Evolutionary conservation across 2,113 vertebrate species (phyloP), one percentile per base, ranked within the genome.

Genomic region (Castor canadensis): DNA sequence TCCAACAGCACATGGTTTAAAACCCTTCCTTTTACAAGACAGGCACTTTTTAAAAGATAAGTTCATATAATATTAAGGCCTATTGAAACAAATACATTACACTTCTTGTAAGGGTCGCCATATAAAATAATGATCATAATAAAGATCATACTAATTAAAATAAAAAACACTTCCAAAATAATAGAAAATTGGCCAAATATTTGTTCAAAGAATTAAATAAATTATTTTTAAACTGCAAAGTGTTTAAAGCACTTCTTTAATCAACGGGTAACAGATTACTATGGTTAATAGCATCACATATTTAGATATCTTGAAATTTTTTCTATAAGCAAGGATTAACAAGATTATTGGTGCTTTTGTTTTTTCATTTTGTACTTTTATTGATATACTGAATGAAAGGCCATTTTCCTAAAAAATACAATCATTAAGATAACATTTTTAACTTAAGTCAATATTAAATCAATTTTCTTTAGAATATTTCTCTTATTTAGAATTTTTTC

Each of bases 161-260:
- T 84, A 35, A 73, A 91, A 89, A 88, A 28, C 35, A 87, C 52
- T 3, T 52, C 3, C 30, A 83, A 96, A 92, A 75, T 64, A 79
- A 54, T 47, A 84, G 30, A 72, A 95, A 71, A 77, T 76, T 35
- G 75, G 43, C 69, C 30, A 86, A 40, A 3, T 64, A 86, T 92
- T 82, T 87, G 13, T 66, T 75, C 84, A 89, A 67, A 80, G 5
- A 77, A 90, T 64, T 9, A 4, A 82, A 16, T 75, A 32, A 87
- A 80, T 87, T 60, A 15, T 95, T 83, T 91, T 71, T 79, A 91
- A 69, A 76, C 56, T 64, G 0, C 24, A 60, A 91, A 94, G 19
- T 54, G 72, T 69, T 69, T 67, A 67, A 89, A 72, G n/a, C 28
- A 43, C 1, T 69, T 76, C 13, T 75, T 77, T 43, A 91, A 40